phyloP scores from a whole-genome alignment of 2,888 invertebrate genomes.

The Formica aserva region DNA sequence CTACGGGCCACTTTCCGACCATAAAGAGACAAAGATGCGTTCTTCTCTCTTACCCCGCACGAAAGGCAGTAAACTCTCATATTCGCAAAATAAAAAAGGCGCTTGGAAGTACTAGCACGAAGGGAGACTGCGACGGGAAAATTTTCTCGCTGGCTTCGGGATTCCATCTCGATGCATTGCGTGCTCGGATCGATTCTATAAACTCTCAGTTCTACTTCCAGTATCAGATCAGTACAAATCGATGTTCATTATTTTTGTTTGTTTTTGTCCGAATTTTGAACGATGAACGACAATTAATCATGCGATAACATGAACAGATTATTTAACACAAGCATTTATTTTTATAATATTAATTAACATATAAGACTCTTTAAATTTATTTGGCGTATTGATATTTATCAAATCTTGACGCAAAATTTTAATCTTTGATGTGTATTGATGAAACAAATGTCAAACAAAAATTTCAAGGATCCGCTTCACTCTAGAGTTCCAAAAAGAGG shows the following conservation, averaged over 20 bases:
- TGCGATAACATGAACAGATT: neutral
- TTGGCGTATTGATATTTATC: neutral
- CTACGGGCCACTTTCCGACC: constrained; percentile 83
- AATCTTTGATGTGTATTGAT: neutral
- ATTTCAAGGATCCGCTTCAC: neutral
- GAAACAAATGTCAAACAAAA: neutral
- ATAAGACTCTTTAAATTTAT: neutral
- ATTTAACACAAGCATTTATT: neutral
- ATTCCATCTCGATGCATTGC: neutral
- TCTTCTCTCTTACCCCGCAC: constrained; percentile 75
- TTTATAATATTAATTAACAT: neutral
- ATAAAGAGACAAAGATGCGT: constrained; percentile 85
- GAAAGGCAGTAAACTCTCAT: constrained; percentile 83
- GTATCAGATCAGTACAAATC: neutral
- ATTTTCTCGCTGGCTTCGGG: constrained; percentile 12
- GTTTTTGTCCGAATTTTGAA: neutral
- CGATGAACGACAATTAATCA: neutral
- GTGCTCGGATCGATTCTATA: neutral
- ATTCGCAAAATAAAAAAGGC: constrained; percentile 80
- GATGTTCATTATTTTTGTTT: neutral
- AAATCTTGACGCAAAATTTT: neutral
- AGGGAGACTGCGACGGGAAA: constrained; percentile 2
- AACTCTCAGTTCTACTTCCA: neutral
- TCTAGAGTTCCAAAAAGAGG: neutral
- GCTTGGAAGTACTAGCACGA: constrained; percentile 49